Base-by-base conservation (phyloP, 2,797 vertebrate genomes). In the Psittacula echo region DNA sequence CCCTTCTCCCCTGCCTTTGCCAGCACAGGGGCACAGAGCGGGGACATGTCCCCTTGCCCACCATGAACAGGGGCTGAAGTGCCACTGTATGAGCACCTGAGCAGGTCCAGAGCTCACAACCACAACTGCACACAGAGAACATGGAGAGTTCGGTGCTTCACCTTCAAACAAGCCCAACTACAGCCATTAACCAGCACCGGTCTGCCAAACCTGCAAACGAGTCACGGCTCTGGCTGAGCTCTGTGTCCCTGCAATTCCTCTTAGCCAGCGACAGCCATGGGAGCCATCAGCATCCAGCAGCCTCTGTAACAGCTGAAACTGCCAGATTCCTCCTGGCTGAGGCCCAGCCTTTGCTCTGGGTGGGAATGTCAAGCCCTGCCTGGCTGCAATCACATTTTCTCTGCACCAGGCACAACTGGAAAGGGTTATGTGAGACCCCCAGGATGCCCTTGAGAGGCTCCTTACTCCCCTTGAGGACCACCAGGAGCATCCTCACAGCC, bases 391-490 rank as follows among this genome's bases (percentile, higher is more conserved):
- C 8, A 18, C 56, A 39, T 47, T 42, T 74, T n/a, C 32, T 37
- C 75, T 5, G 0, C 64, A 22, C 26, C 5, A 2, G 0, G 4
- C 24, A n/a, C n/a, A 58, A 12, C 44, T 4, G 11, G 19, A 45
- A 14, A n/a, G 22, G 34, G 20, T 48, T 18, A 9, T 0, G 4
- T 6, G 34, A 41, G 42, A 20, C 51, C 50, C 44, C 37, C 42
- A 5, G n/a, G 47, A 37, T 32, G 11, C 29, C 20, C 18, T 41
- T 11, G 32, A 1, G 18, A 14, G 41, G 14, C 5, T 45, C 65
- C 64, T 60, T 27, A 2, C 6, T 7, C 23, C 48, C 47, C 7
- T 1, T 3, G 7, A 61, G 56, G 4, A 8, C 21, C n/a, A 56
- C 65, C 0, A 0, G 9, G 39, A 64, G 61, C 76, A 77, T 58